Conservation (phyloP, 2,888 invertebrate species). For the Plusia festucae region DNA sequence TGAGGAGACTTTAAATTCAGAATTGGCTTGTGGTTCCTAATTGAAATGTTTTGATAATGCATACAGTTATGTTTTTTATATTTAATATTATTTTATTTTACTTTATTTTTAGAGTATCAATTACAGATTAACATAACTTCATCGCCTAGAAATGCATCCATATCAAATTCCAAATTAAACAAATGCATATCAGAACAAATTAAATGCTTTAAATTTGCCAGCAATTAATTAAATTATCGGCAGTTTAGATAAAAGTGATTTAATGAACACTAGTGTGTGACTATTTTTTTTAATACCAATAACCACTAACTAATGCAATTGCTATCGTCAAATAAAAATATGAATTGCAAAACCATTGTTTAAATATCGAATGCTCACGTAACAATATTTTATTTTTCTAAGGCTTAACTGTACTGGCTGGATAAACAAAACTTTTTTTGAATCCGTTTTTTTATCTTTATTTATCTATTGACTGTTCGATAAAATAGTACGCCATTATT, state of each 20-base stretch:
- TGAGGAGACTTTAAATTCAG: slow-evolving; percentile 35
- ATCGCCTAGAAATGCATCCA: neutral
- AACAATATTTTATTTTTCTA: neutral
- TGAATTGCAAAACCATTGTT: neutral
- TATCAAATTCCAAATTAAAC: neutral
- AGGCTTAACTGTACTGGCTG: neutral
- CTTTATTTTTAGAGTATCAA: neutral
- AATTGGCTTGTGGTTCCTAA: slow-evolving; percentile 31
- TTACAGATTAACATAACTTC: no score
- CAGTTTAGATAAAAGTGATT: neutral
- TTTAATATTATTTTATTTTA: neutral
- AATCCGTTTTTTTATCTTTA: neutral
- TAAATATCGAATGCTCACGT: neutral
- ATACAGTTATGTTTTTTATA: neutral
- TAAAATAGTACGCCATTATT: no score
- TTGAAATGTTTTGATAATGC: slow-evolving; percentile 15
- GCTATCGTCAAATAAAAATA: neutral
- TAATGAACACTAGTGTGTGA: slow-evolving; percentile 5
- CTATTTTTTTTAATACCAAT: slow-evolving; percentile 7
- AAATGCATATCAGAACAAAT: slow-evolving; percentile 2
- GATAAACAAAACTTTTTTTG: neutral
- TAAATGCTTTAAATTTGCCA: slow-evolving; percentile 11
- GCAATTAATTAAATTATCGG: slow-evolving; percentile 24
- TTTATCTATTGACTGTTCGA: no score
- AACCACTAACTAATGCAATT: neutral